Evolutionary conservation across 37 sponge, comb jelly and placozoan genomes (phyloP).

Genomic region (Cliona cf. orientalis): DNA sequence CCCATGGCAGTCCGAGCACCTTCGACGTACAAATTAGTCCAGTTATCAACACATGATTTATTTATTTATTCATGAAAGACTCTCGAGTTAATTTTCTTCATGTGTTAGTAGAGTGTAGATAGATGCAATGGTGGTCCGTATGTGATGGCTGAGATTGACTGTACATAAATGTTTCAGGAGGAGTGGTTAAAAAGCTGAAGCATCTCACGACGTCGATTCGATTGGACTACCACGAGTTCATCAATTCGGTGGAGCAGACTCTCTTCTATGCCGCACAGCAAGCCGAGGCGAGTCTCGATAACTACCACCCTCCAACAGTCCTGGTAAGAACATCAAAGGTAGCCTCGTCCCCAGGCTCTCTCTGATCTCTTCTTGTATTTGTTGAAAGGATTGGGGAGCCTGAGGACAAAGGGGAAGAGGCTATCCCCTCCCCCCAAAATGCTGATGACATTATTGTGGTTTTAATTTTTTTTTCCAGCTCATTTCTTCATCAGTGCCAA

Average conservation of each 20-base stretch:
- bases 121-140: neutral
- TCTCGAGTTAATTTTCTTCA: neutral
- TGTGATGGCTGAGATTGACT: neutral
- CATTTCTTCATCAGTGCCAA: slow-evolving; percentile 49
- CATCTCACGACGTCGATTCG: slow-evolving; percentile 15
- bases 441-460: neutral
- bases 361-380: neutral
- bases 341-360: too few relatives aligned
- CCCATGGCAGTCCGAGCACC: too few relatives aligned
- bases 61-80: too few relatives aligned
- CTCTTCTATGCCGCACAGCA: slow-evolving; percentile 36
- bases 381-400: neutral
- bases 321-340: slow-evolving; percentile 51
- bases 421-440: too few relatives aligned
- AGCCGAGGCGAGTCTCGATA: slow-evolving; percentile 12
- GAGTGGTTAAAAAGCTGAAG: slow-evolving; percentile 13
- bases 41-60: too few relatives aligned
- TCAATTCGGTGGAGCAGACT: slow-evolving; percentile 14
- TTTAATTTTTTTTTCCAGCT: slow-evolving; percentile 17
- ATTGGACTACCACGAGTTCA: slow-evolving; percentile 29
- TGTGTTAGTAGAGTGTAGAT: neutral
- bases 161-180: neutral
- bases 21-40: too few relatives aligned
- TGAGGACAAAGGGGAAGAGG: neutral
- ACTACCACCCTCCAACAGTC: slow-evolving; percentile 41